Evolutionary conservation across 2,888 invertebrate species (phyloP).

Genomic region (Acanthosepion pharaonis): DNA sequence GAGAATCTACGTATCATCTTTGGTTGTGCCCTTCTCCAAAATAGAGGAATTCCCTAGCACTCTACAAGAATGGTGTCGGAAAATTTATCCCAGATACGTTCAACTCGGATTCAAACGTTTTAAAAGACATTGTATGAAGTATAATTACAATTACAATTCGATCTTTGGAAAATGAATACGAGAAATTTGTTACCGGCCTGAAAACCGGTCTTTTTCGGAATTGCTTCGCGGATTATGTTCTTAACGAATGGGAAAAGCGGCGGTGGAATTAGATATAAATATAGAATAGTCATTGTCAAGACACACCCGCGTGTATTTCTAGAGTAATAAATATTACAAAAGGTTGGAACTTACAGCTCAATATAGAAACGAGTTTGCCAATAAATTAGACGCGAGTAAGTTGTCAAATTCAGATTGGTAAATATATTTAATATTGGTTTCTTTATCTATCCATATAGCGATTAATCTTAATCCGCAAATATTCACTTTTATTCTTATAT

Average conservation of each 20-base stretch:
- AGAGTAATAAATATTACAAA: background rate
- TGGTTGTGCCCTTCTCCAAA: too few relatives aligned
- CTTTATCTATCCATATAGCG: background rate
- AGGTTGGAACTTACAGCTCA: background rate
- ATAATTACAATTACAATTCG: background rate
- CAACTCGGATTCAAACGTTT: background rate
- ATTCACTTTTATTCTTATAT: background rate
- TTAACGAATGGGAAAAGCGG: background rate
- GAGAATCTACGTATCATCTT: too few relatives aligned
- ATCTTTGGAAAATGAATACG: background rate
- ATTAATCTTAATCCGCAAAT: background rate
- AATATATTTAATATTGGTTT: background rate
- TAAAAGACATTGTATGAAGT: background rate
- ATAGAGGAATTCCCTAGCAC: too few relatives aligned
- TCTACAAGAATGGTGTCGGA: too few relatives aligned
- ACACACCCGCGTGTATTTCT: constrained; percentile 6
- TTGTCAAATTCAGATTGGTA: background rate
- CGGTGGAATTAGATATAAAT: background rate
- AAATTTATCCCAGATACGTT: background rate
- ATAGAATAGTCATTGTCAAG: background rate
- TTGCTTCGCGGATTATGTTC: background rate
- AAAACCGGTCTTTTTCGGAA: background rate
- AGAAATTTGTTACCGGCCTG: background rate
- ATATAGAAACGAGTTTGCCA: background rate
- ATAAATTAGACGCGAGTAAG: background rate